Conservation (phyloP, 2,888 invertebrate genomes). For the Meliscaeva auricollis region DNA sequence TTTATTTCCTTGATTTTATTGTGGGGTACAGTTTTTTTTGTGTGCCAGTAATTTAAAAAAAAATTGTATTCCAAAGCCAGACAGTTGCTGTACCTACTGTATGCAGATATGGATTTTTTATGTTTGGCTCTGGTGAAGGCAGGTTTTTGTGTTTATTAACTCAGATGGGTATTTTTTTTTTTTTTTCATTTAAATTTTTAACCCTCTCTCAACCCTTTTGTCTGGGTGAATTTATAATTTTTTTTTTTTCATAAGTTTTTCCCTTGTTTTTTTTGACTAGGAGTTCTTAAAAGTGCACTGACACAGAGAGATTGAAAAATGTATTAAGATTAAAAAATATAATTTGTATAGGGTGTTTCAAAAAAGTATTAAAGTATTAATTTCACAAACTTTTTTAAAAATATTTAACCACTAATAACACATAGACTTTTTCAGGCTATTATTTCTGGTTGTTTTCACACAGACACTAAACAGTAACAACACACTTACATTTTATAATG, state of each 20-base stretch:
- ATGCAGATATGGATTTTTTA: conserved; percentile 64
- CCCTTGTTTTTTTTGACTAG: conserved; percentile 64
- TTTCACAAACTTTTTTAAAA: too few relatives aligned
- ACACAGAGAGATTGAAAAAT: conserved; percentile 37
- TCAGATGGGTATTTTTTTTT: conserved; percentile 77
- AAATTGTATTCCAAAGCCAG: conserved; percentile 40
- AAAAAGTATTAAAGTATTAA: neutral
- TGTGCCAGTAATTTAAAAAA: conserved; percentile 1
- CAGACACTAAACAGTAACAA: too few relatives aligned
- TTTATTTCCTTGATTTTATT: conserved; percentile 51
- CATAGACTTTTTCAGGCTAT: neutral
- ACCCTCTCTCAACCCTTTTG: conserved; percentile 80
- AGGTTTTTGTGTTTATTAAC: conserved; percentile 79
- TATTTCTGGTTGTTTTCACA: conserved; percentile 43
- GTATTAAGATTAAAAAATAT: conserved; percentile 31
- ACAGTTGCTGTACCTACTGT: conserved; percentile 35
- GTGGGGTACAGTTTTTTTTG: conserved; percentile 9
- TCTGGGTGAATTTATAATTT: conserved; percentile 79
- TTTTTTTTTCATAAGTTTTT: conserved; percentile 57
- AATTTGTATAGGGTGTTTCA: conserved; percentile 10
- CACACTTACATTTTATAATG: too few relatives aligned
- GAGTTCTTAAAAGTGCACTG: conserved; percentile 54
- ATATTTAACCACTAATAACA: too few relatives aligned
- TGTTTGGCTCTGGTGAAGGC: conserved; percentile 34
- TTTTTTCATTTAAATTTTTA: conserved; percentile 65